Conservation (phyloP, 2,797 vertebrate species). For the Hipposideros larvatus region DNA sequence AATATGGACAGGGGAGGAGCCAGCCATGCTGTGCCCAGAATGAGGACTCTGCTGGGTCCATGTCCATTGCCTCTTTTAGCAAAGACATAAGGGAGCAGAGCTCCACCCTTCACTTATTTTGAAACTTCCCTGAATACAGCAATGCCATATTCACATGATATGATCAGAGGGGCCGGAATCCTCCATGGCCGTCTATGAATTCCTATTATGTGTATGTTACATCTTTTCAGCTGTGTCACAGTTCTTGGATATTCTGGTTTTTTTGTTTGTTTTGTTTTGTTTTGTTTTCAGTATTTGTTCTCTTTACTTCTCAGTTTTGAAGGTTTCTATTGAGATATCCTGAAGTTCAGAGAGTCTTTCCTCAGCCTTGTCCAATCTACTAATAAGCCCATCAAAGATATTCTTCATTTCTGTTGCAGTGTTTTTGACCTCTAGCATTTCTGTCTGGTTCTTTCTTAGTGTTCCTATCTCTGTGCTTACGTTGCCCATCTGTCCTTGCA, state of each 20-base stretch:
- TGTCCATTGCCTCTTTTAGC: neutral
- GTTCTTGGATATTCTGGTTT: neutral
- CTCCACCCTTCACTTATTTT: neutral
- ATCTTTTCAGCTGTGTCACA: neutral
- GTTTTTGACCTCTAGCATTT: neutral
- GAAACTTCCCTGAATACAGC: neutral
- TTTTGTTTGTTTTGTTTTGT: neutral
- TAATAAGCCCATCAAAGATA: neutral
- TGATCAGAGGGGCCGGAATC: neutral
- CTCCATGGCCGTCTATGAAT: neutral
- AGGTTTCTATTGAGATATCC: neutral
- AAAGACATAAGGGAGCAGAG: neutral
- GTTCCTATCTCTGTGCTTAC: neutral
- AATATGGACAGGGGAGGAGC: neutral
- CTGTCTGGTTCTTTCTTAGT: neutral
- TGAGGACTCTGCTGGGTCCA: neutral
- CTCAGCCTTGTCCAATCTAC: neutral
- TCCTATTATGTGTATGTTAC: neutral
- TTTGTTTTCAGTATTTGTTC: neutral
- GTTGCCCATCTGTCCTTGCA: neutral
- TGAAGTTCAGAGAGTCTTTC: neutral
- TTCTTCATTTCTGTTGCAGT: neutral
- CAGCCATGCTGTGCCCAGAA: neutral
- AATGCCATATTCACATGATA: neutral
- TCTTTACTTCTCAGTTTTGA: neutral